Base-by-base conservation (phyloP, 2,888 invertebrate species). In the Drosophila rellima region DNA sequence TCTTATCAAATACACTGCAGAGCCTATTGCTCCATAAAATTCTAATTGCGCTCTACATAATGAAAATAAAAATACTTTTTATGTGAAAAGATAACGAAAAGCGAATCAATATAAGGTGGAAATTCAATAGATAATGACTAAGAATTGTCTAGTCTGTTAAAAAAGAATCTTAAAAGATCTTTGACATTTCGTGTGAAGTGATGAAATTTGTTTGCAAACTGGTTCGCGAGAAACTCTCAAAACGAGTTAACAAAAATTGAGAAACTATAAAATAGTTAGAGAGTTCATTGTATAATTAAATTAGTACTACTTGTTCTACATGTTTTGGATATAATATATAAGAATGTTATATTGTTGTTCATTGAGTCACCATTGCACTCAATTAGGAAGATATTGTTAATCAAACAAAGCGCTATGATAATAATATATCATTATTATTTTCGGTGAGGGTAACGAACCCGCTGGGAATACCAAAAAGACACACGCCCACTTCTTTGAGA, bases 331-430 rank as follows among this genome's bases (percentile, higher is more conserved):
- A 26, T 10, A 29, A 3, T 18, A 20, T 20, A 20, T 11, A 18
- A n/a, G 23, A 47, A 42, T 31, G 18, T 26, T 10, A 35, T 35
- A 33, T 13, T 17, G 15, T 3, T 23, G n/a, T 17, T 3, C 13
- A 18, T 35, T 57, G 55, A 74, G 20, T 68, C 47, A 61, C 4
- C 54, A n/a, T 3, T 33, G 8, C 7, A 29, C 20, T 60, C 37
- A 48, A 64, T 70, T 77, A 71, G 72, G 10, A n/a, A 52, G 72
- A 44, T 26, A 74, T 29, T 64, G 73, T 44, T 76, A 71, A 73
- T 70, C 37, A 54, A 42, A 39, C 29, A 50, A 57, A 51, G 35
- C 62, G 8, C 3, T 18, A 29, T 15, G 33, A 60, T 69, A 26
- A 26, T 26, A 7, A 7, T 23, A 55, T 55, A 37, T 37, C 15